Evolutionary conservation across 1,140 invertebrate genomes (phyloP), one percentile per base, ranked within the genome.

Genomic region (Solen grandis): DNA sequence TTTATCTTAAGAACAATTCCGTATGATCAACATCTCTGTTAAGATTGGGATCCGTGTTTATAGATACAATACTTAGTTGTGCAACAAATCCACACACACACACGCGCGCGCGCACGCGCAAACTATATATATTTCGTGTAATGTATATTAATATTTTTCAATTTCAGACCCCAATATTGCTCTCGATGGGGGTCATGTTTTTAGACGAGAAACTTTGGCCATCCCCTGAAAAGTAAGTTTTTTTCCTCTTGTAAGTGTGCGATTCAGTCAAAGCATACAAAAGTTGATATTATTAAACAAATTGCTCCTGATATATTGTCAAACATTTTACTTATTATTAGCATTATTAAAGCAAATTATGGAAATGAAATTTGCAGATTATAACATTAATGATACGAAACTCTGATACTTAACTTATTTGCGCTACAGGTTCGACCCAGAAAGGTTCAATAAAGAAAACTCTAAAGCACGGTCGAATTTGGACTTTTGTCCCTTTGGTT

Each of bases 361-460:
- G n/a, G n/a, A n/a, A n/a, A n/a, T n/a, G n/a, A n/a, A n/a, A 2
- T 14, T 4, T 19, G 3, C 2, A 1, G 16, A 22, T 16, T 8
- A 16, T n/a, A 13, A 27, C 1, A 3, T 2, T 22, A 2, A 27
- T 31, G 16, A 27, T 27, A 60, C 16, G 22, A 60, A 27, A 22
- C 16, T 19, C 22, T 27, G 31, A 1, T n/a, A 38, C 16, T 41
- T 29, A 8, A 19, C n/a, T 66, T 33, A 2, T 66, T 19, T 8
- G 14, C 19, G 5, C 81, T 25, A n/a, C 77, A 89, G 89, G 50
- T 92, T 92, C 85, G 86, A 90, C 80, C 90, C 90, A n/a, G 88
- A 91, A 41, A 55, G 90, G 35, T 91, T 91, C 60, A 83, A 54
- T 55, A 16, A 50, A 31, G 82, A 86, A 33, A 83, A 85, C 29